phyloP scores from a whole-genome alignment of 2,113 vertebrate species.

The Thermophis baileyi region DNA sequence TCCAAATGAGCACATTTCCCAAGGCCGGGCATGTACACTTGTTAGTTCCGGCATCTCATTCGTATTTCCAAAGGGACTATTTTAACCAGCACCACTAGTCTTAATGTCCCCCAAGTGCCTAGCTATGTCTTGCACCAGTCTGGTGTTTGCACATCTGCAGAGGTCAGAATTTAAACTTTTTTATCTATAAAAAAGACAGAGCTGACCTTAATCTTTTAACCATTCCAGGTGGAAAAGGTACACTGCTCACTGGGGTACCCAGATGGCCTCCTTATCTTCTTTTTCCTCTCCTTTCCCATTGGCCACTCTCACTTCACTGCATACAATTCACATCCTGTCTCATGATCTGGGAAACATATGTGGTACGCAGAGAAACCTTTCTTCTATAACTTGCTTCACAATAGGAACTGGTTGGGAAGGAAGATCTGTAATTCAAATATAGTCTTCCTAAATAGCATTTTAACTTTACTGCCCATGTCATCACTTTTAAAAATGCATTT shows the following conservation, averaged over 20 bases:
- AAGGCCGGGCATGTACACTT: slow-evolving; percentile 9
- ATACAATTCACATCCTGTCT: no score
- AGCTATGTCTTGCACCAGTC: background rate
- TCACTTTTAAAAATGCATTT: background rate
- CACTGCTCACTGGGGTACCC: background rate
- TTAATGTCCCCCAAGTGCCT: background rate
- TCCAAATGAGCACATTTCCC: slow-evolving; percentile 71
- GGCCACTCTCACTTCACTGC: background rate
- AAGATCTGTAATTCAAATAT: background rate
- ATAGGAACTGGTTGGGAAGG: background rate
- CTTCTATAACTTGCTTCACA: background rate
- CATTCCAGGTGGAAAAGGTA: background rate
- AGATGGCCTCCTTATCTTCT: background rate
- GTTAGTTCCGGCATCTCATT: slow-evolving; percentile 1
- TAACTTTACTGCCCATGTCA: background rate
- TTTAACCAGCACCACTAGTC: slow-evolving; percentile 16
- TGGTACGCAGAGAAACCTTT: background rate
- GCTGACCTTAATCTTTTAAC: background rate
- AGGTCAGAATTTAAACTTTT: background rate
- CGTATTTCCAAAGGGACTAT: background rate
- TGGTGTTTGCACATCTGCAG: background rate
- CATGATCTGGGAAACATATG: background rate
- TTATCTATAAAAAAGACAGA: background rate
- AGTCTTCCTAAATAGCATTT: background rate
- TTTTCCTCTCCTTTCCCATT: background rate